A percentile compares a stretch with the other conserved stretches of the same genome.
Conservation (phyloP, 2,113 vertebrate species). For the Pogona vitticeps region DNA sequence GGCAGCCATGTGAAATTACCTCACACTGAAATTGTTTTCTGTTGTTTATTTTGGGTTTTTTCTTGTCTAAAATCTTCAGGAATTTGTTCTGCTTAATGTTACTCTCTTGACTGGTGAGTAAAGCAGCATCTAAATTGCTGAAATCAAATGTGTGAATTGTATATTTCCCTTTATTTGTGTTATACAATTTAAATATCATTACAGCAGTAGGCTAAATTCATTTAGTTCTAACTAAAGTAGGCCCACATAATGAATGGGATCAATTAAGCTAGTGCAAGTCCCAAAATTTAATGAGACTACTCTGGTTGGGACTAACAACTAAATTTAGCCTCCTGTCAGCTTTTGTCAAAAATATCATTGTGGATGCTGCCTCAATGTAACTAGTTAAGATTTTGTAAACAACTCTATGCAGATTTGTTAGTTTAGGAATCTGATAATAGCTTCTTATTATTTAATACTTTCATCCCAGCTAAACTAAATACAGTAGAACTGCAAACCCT, state of each 20-base stretch:
- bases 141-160: neutral
- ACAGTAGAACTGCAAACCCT: neutral
- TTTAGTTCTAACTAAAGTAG: too few relatives aligned
- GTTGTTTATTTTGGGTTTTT: neutral
- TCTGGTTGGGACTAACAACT: too few relatives aligned
- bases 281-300: too few relatives aligned
- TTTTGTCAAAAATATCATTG: accelerated
- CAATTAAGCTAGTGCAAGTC: too few relatives aligned
- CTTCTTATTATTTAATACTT: neutral
- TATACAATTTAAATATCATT: neutral
- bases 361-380: neutral
- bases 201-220: too few relatives aligned
- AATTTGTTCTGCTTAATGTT: neutral
- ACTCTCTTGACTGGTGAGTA: neutral
- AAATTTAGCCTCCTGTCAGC: neutral
- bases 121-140: slow-evolving; percentile 29
- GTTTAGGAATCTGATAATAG: slow-evolving; percentile 31
- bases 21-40: slow-evolving; percentile 15
- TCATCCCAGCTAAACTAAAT: slow-evolving; percentile 45
- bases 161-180: slow-evolving; percentile 20
- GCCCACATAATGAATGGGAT: too few relatives aligned
- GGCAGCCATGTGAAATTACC: neutral
- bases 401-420: slow-evolving; percentile 32
- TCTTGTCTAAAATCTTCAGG: too few relatives aligned
- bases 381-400: slow-evolving; percentile 36